Conservation (phyloP, 2,888 invertebrate genomes). For the Synergus gifuensis region DNA sequence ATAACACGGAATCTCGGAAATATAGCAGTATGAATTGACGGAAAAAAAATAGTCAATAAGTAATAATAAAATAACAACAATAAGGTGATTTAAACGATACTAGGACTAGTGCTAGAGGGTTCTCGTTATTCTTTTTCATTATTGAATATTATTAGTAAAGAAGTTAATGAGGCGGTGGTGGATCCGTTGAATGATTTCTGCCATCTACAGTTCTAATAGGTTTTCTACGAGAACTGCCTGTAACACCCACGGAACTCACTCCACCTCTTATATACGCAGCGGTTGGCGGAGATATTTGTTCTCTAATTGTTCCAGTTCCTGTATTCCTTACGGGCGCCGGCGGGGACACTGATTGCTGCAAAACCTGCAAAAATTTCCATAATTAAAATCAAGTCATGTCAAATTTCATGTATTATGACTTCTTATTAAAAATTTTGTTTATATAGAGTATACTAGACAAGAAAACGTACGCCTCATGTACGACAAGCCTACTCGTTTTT, state of each 20-base stretch:
- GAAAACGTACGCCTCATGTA: no score
- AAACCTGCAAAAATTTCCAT: constrained; percentile 62
- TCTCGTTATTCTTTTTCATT: constrained; percentile 33
- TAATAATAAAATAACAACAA: constrained; percentile 76
- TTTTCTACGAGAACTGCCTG: constrained; percentile 77
- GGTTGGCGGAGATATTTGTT: constrained; percentile 72
- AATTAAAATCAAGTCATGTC: no score
- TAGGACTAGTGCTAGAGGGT: constrained; percentile 77
- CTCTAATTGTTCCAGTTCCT: constrained; percentile 75
- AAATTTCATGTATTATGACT: no score
- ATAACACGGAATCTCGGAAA: constrained; percentile 30
- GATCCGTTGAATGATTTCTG: constrained; percentile 78
- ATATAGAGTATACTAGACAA: background rate
- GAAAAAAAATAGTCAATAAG: constrained; percentile 70
- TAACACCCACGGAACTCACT: constrained; percentile 73
- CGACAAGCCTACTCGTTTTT: background rate
- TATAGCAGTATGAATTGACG: constrained; percentile 17
- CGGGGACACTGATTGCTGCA: constrained; percentile 74
- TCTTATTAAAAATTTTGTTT: no score
- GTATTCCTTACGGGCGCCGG: constrained; percentile 74
- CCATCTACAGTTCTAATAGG: constrained; percentile 78
- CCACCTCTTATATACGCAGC: constrained; percentile 74
- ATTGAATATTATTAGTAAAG: constrained; percentile 55
- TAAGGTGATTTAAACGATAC: constrained; percentile 77
- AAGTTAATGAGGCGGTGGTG: constrained; percentile 78